phyloP scores from a whole-genome alignment of 30 jellyfish, hydroid and myxozoan species.

The Pelagia noctiluca region DNA sequence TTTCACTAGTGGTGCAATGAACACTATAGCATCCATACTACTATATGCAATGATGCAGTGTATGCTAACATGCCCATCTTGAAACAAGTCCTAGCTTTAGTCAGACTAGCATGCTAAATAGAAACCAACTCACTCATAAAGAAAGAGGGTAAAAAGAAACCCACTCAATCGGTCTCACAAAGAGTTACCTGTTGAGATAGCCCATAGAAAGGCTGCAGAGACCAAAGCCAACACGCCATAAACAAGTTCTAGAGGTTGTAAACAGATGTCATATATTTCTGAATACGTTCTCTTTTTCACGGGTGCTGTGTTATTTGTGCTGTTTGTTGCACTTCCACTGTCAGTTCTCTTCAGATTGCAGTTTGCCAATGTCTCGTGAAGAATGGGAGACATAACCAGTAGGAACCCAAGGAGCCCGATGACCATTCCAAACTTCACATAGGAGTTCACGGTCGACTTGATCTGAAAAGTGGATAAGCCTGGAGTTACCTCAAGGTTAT shows the following conservation, averaged over 20 bases:
- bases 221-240: constrained; percentile 57
- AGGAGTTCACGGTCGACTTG: constrained; percentile 39
- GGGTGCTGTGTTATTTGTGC: constrained; percentile 27
- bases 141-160: no score
- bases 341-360: constrained; percentile 32
- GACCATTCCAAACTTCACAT: constrained; percentile 72
- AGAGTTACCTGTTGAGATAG: constrained; percentile 73
- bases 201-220: constrained; percentile 74
- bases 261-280: constrained; percentile 56
- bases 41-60: no score
- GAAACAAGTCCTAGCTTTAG: no score
- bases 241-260: constrained; percentile 23
- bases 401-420: constrained; percentile 56
- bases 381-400: constrained; percentile 60
- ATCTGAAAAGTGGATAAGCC: constrained; percentile 38
- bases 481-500: no score
- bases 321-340: neutral
- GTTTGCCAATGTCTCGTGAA: constrained; percentile 53
- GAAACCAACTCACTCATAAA: no score
- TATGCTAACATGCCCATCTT: no score
- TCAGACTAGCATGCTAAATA: no score
- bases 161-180: no score
- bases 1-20: no score
- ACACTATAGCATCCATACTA: no score
- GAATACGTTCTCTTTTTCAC: constrained; percentile 15